Evolutionary conservation across 92 coral and sea anemone genomes (phyloP), one percentile per base, ranked within the genome.

Genomic region (Siderastrea radians): DNA sequence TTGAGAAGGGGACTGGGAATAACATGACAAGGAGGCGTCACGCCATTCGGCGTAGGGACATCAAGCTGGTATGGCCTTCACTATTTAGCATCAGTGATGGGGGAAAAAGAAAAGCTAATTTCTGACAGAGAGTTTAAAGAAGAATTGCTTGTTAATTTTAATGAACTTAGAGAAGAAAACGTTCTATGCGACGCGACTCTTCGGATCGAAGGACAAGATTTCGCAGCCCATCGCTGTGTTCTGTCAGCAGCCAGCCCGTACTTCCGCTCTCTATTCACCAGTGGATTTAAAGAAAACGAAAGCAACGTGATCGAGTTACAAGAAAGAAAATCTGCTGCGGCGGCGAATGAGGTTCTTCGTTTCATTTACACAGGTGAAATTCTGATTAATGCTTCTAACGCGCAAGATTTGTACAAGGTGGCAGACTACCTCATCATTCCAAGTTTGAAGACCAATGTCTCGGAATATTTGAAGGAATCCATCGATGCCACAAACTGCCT

Each of bases 281-380:
- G 84, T 57, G 69, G 64, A 38, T 77, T 77, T 78, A 93, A 86
- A 47, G 81, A 77, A 43, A 92, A 78, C 17, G 54, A 67, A 19
- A 66, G 73, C 14, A 53, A 58, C 11, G 74, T 67, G 52, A 60
- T 90, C 15, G 92, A 86, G 15, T 81, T 89, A 12, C 51, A 91
- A 7, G 90, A 83, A 0, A 72, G 91, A 1, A 91, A 88, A 55
- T 82, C 89, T 5, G 58, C 72, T 5, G 51, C 72, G 6, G 80
- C 80, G 7, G 82, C 89, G 52, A 91, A 63, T 7, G 89, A 79
- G 2, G 77, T 86, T 1, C 71, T 95, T 58, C 82, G 83, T n/a
- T 95, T 83, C 57, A 75, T 95, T 16, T 95, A 95, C 79, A 95
- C 96, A 8, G 98, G 98, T 9, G 84, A 89, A 14, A 77, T 87